phyloP scores from a whole-genome alignment of 2,888 invertebrate species.

The Papilio demoleus region DNA sequence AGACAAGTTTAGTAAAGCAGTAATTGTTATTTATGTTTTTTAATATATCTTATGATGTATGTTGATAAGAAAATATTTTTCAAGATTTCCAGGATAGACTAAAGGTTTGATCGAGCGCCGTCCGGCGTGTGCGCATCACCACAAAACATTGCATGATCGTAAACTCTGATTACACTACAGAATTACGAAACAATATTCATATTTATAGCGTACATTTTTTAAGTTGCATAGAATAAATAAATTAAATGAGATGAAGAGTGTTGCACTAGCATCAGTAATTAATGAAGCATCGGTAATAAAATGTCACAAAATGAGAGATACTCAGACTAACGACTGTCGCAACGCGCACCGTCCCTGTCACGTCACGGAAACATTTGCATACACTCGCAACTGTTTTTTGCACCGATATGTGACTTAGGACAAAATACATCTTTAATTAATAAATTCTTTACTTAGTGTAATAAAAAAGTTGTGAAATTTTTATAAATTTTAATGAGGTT shows the following conservation, averaged over 20 bases:
- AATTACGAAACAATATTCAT: too few species aligned
- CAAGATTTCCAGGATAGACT: too few species aligned
- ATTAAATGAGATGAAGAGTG: background rate
- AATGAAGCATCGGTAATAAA: background rate
- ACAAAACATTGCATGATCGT: too few species aligned
- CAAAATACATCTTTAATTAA: background rate
- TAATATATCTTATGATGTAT: too few species aligned
- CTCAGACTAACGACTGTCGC: background rate
- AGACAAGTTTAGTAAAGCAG: too few species aligned
- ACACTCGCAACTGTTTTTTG: background rate
- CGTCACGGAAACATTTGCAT: background rate
- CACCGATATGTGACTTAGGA: background rate
- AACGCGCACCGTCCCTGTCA: background rate
- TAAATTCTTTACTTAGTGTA: background rate
- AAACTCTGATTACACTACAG: too few species aligned
- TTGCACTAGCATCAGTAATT: background rate
- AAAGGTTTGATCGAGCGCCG: too few species aligned
- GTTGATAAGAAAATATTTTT: too few species aligned
- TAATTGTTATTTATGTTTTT: too few species aligned
- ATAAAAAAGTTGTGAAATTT: conserved; percentile 8
- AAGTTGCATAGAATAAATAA: background rate
- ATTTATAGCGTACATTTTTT: background rate
- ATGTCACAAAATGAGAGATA: background rate
- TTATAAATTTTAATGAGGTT: conserved; percentile 1
- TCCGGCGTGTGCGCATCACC: too few species aligned